Conservation (phyloP, 2,888 invertebrate species). For the Erebia epiphron region DNA sequence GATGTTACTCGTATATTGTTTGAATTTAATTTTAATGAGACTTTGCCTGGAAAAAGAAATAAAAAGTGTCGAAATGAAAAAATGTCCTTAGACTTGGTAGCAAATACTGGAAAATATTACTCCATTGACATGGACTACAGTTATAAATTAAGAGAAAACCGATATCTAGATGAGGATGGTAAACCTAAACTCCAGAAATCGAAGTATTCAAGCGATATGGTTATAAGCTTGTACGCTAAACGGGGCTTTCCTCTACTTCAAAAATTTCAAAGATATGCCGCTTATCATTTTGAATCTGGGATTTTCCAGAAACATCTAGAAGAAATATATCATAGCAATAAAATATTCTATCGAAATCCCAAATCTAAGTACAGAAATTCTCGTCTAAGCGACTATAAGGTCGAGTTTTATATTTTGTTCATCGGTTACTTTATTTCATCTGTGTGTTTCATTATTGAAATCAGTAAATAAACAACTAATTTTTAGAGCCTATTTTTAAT, state of each 20-base stretch:
- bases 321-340: constrained; percentile 43
- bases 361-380: constrained; percentile 43
- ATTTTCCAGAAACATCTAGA: constrained; percentile 49
- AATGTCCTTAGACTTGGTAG: constrained; percentile 50
- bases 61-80: constrained; percentile 49
- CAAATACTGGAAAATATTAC: constrained; percentile 48
- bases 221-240: constrained; percentile 48
- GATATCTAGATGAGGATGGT: constrained; percentile 50
- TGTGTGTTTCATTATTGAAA: constrained; percentile 53
- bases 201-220: constrained; percentile 46
- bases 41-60: constrained; percentile 47
- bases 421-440: constrained; percentile 50
- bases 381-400: constrained; percentile 48
- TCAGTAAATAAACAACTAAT: constrained; percentile 12
- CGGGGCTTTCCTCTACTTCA: constrained; percentile 55
- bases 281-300: constrained; percentile 56
- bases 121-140: constrained; percentile 51
- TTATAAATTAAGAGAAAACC: constrained; percentile 50
- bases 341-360: constrained; percentile 35
- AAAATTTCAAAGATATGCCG: constrained; percentile 50
- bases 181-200: constrained; percentile 50
- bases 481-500: neutral
- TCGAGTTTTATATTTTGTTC: constrained; percentile 52
- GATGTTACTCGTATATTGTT: constrained; percentile 49
- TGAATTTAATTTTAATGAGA: constrained; percentile 51